These are phyloP conservation scores for Anarhynchus alexandrinus DNA, from an alignment of 2,113 vertebrate genomes.

Conservation along the genomic window DNA sequence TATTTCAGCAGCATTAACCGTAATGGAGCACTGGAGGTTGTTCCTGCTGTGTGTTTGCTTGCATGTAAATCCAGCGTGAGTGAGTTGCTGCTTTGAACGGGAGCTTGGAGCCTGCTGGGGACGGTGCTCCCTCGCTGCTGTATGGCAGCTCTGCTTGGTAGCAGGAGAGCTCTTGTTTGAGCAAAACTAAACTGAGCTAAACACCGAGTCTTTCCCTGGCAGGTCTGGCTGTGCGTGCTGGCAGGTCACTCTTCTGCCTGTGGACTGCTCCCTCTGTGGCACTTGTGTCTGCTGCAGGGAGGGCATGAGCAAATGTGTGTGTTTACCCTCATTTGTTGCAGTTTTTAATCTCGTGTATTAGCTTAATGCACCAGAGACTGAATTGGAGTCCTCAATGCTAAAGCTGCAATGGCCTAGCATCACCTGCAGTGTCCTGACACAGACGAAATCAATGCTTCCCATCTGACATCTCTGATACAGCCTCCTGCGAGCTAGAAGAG, in stretches of 20 bases:
- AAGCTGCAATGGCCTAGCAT: neutral
- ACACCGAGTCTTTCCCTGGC: fast-evolving
- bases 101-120: neutral
- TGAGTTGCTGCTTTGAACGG: fast-evolving
- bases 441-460: neutral
- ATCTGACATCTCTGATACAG: neutral
- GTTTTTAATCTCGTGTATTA: neutral
- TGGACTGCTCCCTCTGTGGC: neutral
- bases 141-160: fast-evolving
- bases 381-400: neutral
- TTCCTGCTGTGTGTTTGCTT: neutral
- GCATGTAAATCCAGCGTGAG: neutral
- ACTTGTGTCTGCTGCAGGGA: neutral
- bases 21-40: neutral
- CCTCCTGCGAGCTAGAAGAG: neutral
- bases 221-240: neutral
- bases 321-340: neutral
- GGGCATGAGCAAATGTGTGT: neutral
- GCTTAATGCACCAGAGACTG: neutral
- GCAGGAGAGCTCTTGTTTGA: neutral
- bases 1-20: neutral
- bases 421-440: neutral
- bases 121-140: neutral
- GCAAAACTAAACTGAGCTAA: neutral
- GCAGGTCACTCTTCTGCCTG: neutral